Base-by-base conservation (phyloP, 2,797 vertebrate genomes). In the Sebastes cheni region DNA sequence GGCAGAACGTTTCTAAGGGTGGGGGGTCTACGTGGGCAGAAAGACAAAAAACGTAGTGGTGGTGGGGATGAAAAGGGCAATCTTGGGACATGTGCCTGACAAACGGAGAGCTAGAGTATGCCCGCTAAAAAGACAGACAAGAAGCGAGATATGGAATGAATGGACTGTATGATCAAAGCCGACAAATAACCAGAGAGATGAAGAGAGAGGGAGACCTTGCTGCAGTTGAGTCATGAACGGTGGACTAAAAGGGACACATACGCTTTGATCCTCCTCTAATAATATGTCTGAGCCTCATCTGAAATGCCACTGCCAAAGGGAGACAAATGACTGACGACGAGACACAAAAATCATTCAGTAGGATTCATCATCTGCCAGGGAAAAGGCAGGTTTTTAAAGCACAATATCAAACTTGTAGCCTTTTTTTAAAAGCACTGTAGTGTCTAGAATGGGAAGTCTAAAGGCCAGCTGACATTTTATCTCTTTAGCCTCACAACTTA, bases 101-200 rank as follows among this genome's bases (percentile, higher is more conserved):
- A 82, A 56, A 84, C 68, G 72, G 77, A 82, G 60, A 74, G 68
- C 22, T 13, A 36, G 60, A 0, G 20, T n/a, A 36, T 29, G 67
- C 22, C 66, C 1, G 13, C 56, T 67, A 27, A 75, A 72, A 72
- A 80, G 60, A 61, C 22, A 79, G 64, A 75, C 23, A 67, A 73
- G 82, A 75, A 67, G 69, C 65, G 69, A 67, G 79, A 82, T 70
- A 59, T 59, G 75, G 55, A 67, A 73, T 79, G 75, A 84, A 72
- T 65, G 55, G 83, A 75, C 52, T 68, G 36, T 55, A 69, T 80
- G 88, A 91, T 93, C 87, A 92, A 92, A 92, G 89, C 78, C 29
- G 80, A 89, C 36, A 70, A 84, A 88, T 77, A 84, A 69, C 67
- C 55, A 46, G 68, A 30, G 42, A 73, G 80, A 89, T 76, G 79